Conservation (phyloP, 1,140 invertebrate genomes). For the Sitophilus oryzae region DNA sequence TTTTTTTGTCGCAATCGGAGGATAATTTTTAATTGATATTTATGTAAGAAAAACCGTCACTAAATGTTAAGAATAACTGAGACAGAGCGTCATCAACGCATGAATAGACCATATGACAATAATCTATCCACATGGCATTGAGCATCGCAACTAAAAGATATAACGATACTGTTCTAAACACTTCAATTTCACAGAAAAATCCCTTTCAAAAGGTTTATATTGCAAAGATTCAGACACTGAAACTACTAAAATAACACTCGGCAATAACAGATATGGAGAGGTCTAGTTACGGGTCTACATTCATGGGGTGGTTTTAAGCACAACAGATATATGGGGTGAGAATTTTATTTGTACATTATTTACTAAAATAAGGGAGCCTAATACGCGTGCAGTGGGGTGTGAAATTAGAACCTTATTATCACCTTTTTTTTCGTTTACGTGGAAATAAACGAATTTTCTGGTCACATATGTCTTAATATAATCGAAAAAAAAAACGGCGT, state of each 20-base stretch:
- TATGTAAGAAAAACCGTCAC: too few relatives aligned
- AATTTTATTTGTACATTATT: constrained; percentile 29
- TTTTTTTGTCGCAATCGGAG: too few relatives aligned
- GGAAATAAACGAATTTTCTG: background rate
- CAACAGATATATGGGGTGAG: constrained; percentile 25
- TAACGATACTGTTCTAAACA: too few relatives aligned
- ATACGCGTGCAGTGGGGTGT: constrained; percentile 24
- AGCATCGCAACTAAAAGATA: too few relatives aligned
- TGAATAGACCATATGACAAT: too few relatives aligned
- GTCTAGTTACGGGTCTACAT: constrained; percentile 25
- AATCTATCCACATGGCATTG: too few relatives aligned
- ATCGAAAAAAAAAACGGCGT: too few relatives aligned
- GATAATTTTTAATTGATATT: too few relatives aligned
- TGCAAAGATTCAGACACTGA: constrained; percentile 19
- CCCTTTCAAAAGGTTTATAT: constrained; percentile 21
- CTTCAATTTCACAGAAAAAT: too few relatives aligned
- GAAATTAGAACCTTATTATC: constrained; percentile 20
- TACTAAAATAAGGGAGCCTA: constrained; percentile 31
- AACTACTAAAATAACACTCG: constrained; percentile 30
- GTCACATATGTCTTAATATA: background rate
- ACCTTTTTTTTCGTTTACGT: background rate
- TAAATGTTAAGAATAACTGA: too few relatives aligned
- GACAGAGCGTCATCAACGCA: too few relatives aligned
- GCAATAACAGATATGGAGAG: constrained; percentile 22
- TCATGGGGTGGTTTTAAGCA: constrained; percentile 25